Percentiles rank a stretch among this genome's conserved stretches.
Conservation (phyloP, 2,888 invertebrate species). For the Noctua fimbriata region DNA sequence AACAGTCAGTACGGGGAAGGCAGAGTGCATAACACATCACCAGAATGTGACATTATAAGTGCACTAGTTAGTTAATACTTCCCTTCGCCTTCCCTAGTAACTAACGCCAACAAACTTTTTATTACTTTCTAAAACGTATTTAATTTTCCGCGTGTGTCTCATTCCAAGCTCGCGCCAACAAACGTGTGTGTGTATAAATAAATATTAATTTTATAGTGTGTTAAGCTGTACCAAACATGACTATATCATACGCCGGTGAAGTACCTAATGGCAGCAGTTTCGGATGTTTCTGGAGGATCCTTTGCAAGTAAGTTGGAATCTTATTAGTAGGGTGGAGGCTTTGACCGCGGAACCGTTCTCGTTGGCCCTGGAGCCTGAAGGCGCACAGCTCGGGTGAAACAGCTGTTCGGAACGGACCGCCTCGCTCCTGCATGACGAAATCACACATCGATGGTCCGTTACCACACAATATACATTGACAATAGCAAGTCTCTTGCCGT, state of each 20-base stretch:
- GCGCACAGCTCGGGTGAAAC: constrained; percentile 71
- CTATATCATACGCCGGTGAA: constrained; percentile 97
- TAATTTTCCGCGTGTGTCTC: constrained; percentile 88
- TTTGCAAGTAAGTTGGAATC: constrained; percentile 93
- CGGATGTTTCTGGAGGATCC: constrained; percentile 97
- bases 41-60: constrained; percentile 88
- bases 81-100: constrained; percentile 83
- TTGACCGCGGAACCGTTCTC: constrained; percentile 67
- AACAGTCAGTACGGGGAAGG: constrained; percentile 79
- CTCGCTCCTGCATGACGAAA: constrained; percentile 75
- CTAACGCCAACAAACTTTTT: constrained; percentile 83
- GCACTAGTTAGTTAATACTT: constrained; percentile 80
- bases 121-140: constrained; percentile 89
- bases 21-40: constrained; percentile 82
- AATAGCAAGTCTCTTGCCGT: constrained; percentile 72
- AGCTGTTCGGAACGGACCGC: constrained; percentile 80
- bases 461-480: constrained; percentile 73
- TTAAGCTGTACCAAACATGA: constrained; percentile 91
- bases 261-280: constrained; percentile 98
- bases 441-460: constrained; percentile 72
- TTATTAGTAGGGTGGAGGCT: constrained; percentile 68
- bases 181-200: constrained; percentile 88
- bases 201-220: constrained; percentile 85
- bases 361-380: constrained; percentile 58
- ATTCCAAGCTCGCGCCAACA: constrained; percentile 84